phyloP scores from a whole-genome alignment of 1,140 invertebrate species.

The Bathynomus jamesi region DNA sequence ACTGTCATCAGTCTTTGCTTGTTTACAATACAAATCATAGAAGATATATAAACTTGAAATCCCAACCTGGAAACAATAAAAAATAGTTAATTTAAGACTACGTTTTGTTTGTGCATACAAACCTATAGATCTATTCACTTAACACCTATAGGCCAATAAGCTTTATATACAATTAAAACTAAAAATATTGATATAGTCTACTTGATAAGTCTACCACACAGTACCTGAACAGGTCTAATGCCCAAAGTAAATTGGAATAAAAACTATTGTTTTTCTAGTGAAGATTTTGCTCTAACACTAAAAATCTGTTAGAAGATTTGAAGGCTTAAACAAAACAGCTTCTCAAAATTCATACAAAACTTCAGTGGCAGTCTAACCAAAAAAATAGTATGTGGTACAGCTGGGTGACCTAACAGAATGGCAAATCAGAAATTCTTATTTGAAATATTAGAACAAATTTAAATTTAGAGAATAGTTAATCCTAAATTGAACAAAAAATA shows the following conservation, averaged over 20 bases:
- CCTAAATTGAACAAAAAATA: too few relatives aligned
- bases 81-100: not conserved
- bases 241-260: not conserved
- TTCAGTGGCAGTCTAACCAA: too few relatives aligned
- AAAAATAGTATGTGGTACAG: too few relatives aligned
- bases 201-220: not conserved
- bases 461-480: too few relatives aligned
- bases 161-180: not conserved
- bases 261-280: too few relatives aligned
- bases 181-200: not conserved
- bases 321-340: too few relatives aligned
- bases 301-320: too few relatives aligned
- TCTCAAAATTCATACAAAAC: too few relatives aligned
- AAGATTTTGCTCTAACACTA: too few relatives aligned
- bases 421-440: too few relatives aligned
- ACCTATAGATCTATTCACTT: not conserved
- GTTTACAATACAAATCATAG: not conserved
- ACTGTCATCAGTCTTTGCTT: not conserved
- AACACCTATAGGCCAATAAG: not conserved
- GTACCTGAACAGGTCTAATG: not conserved
- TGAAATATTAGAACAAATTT: too few relatives aligned
- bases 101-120: not conserved
- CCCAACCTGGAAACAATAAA: not conserved
- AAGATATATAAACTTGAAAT: not conserved
- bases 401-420: too few relatives aligned